phyloP scores from a whole-genome alignment of 2,888 invertebrate species.

The Timema podura region DNA sequence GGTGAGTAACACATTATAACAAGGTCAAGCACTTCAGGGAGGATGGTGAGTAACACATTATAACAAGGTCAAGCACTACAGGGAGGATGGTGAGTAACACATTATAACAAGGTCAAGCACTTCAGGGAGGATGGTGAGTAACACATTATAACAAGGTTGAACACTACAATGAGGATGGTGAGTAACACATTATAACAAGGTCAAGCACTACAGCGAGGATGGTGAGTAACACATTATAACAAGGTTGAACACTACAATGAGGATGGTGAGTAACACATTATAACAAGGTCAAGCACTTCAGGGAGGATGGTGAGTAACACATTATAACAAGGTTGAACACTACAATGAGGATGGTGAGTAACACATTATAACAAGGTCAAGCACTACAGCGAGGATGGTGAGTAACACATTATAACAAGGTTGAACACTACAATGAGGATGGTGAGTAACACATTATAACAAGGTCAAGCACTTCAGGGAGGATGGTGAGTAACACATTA shows the following conservation, averaged over 20 bases:
- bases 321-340: no score
- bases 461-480: slow-evolving; percentile 44
- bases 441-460: no score
- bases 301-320: slow-evolving; percentile 40
- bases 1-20: no score
- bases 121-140: slow-evolving; percentile 42
- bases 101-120: slow-evolving; percentile 44
- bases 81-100: slow-evolving; percentile 16
- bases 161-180: background rate
- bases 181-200: no score
- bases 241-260: background rate
- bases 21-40: slow-evolving; percentile 44
- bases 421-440: background rate
- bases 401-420: background rate
- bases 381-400: slow-evolving; percentile 43
- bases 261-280: no score
- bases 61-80: no score
- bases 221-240: slow-evolving; percentile 34
- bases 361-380: slow-evolving; percentile 45
- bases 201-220: slow-evolving; percentile 43
- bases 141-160: no score
- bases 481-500: slow-evolving; percentile 39
- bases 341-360: slow-evolving; percentile 7
- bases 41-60: slow-evolving; percentile 39
- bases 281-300: slow-evolving; percentile 44